Conservation (phyloP, 30 jellyfish, hydroid and myxozoan genomes). For the Cassiopea andromeda region DNA sequence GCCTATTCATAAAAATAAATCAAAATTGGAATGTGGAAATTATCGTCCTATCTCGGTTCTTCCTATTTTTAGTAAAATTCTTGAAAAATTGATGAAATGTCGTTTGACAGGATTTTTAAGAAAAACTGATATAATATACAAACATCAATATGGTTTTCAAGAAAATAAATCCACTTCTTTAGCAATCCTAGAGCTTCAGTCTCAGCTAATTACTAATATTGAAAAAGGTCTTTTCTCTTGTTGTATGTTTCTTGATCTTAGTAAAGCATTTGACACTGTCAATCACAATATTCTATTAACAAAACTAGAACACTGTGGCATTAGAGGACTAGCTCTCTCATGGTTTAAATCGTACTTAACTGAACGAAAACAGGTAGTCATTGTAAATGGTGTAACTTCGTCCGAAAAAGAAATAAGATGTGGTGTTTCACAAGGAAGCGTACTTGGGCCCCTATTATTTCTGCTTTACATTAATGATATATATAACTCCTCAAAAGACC, state of each 20-base stretch:
- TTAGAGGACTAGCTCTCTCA: slow-evolving; percentile 12
- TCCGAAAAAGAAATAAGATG: slow-evolving; percentile 6
- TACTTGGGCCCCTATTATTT: slow-evolving; percentile 61
- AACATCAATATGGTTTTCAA: slow-evolving; percentile 55
- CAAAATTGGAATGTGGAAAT: slow-evolving; percentile 38
- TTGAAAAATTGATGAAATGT: slow-evolving; percentile 23
- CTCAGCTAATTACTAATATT: background rate
- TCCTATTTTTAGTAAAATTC: slow-evolving; percentile 8
- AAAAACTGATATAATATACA: slow-evolving; percentile 4
- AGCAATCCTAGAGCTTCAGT: slow-evolving; percentile 35
- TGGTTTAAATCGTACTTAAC: slow-evolving; percentile 39
- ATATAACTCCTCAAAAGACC: slow-evolving; percentile 26
- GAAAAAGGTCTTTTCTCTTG: slow-evolving; percentile 27
- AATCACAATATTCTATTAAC: slow-evolving; percentile 25
- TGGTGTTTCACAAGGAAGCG: slow-evolving; percentile 66
- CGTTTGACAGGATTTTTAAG: slow-evolving; percentile 34
- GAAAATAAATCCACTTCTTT: slow-evolving; percentile 19
- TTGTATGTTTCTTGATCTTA: slow-evolving; percentile 30
- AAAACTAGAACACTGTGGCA: slow-evolving; percentile 23
- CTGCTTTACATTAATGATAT: slow-evolving; percentile 46
- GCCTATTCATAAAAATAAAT: slow-evolving; percentile 47
- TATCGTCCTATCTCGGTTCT: slow-evolving; percentile 47
- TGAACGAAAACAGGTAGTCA: slow-evolving; percentile 17
- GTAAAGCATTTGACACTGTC: slow-evolving; percentile 49
- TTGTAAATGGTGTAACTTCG: background rate